Percentiles rank a stretch among this genome's conserved stretches.
Evolutionary conservation across 1,140 invertebrate species (phyloP).

Genomic region (Ceratitis capitata): DNA sequence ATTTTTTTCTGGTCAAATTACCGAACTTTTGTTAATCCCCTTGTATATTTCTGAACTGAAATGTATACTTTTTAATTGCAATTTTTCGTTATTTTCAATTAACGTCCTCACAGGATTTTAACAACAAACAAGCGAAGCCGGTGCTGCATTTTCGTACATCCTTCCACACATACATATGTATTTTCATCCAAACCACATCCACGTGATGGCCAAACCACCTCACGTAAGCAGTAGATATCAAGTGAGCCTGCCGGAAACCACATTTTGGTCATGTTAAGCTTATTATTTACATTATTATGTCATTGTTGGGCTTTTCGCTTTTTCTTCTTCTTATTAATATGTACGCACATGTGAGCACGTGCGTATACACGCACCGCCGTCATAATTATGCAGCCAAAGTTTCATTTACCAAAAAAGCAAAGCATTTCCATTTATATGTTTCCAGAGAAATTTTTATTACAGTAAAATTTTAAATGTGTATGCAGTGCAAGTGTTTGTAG

Average conservation of each 20-base stretch:
- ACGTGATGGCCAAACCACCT: neutral
- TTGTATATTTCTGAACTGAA: neutral
- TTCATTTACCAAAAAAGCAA: neutral
- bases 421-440: neutral
- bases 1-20: no score
- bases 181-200: neutral
- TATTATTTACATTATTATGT: neutral
- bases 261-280: neutral
- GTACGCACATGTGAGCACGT: neutral
- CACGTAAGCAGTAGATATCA: neutral
- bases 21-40: no score
- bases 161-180: neutral
- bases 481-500: no score
- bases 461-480: no score
- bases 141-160: neutral
- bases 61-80: neutral
- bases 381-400: neutral
- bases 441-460: neutral
- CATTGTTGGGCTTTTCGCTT: neutral
- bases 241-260: neutral
- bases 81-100: constrained; percentile 11
- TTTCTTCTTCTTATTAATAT: neutral
- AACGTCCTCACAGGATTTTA: neutral
- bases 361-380: neutral
- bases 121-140: neutral